These are phyloP conservation scores for Meleagris gallopavo DNA, from an alignment of 2,113 vertebrate genomes.

Conservation along the genomic window DNA sequence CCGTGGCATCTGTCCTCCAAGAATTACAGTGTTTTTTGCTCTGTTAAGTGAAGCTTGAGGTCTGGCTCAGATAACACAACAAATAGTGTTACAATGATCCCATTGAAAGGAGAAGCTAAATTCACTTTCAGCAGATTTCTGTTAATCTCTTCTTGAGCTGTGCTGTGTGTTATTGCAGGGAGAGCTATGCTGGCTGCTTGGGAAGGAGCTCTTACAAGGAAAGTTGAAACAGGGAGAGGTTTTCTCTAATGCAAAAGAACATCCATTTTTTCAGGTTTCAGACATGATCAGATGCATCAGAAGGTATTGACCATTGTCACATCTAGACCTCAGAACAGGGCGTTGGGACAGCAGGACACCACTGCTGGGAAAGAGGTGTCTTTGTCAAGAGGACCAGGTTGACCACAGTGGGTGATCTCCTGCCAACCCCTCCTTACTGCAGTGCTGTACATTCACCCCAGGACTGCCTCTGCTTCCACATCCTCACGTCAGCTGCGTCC, in stretches of 20 bases:
- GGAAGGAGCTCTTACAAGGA: rapidly evolving
- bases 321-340: background rate
- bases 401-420: background rate
- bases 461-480: background rate
- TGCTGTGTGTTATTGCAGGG: background rate
- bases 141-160: background rate
- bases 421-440: background rate
- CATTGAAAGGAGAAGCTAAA: background rate
- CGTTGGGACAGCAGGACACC: background rate
- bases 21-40: background rate
- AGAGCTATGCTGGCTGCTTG: rapidly evolving
- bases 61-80: background rate
- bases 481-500: rapidly evolving
- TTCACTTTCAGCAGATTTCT: background rate
- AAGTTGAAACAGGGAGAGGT: background rate
- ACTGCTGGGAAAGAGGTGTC: background rate
- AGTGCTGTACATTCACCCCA: rapidly evolving
- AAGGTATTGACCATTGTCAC: background rate
- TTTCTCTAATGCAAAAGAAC: background rate
- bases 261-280: background rate
- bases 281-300: background rate
- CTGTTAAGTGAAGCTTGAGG: background rate
- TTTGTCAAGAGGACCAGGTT: background rate
- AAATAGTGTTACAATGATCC: background rate
- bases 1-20: background rate